phyloP scores from a whole-genome alignment of 1,140 invertebrate species.

The Pseudobourletiella spinata region DNA sequence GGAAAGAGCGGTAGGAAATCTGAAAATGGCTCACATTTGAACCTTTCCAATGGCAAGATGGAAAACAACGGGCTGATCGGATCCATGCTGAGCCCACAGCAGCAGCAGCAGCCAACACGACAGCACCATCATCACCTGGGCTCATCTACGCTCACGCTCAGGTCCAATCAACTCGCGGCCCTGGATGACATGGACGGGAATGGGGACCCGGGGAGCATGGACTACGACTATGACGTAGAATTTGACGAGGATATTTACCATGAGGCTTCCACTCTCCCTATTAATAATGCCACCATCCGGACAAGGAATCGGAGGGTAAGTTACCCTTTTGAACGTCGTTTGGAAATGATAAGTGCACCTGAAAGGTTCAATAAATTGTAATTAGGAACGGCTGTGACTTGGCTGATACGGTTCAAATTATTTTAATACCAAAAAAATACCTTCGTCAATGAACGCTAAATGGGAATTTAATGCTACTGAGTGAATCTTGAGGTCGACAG shows the following conservation, averaged over 20 bases:
- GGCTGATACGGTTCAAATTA: no score
- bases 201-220: background rate
- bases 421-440: no score
- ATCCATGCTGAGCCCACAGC: background rate
- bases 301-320: conserved; percentile 27
- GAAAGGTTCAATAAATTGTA: no score
- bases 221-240: conserved; percentile 10
- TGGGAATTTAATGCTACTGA: no score
- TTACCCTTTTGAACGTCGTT: no score
- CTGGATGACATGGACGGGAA: background rate
- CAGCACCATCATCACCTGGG: background rate
- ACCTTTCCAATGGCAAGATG: background rate
- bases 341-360: no score
- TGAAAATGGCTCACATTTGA: background rate
- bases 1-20: background rate
- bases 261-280: conserved; percentile 17
- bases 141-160: conserved; percentile 6
- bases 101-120: background rate
- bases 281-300: conserved; percentile 18
- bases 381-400: no score
- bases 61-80: background rate
- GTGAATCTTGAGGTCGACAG: no score
- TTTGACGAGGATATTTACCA: conserved; percentile 21
- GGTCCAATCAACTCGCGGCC: conserved; percentile 27
- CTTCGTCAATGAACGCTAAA: no score